Base-by-base conservation (phyloP, 2,888 invertebrate species). In the Ptilodon capucinus region DNA sequence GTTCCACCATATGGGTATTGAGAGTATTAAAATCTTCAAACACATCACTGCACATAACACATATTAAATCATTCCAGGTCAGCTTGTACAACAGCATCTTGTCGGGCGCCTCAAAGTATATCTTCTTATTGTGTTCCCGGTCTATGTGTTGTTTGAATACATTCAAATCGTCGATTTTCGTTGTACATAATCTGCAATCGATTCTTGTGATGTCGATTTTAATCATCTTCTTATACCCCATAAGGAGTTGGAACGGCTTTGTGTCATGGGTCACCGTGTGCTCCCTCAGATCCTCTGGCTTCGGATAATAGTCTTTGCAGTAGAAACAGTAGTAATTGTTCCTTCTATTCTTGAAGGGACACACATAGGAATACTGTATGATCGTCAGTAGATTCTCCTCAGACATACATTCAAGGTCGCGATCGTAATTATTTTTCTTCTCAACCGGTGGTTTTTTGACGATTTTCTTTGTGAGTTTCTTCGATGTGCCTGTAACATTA, bases 251-350 rank as follows among this genome's bases (percentile, higher is more conserved):
- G 54, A 91, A 91, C 0, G 88, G 86, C 52, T 89, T 89, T 0
- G 90, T 88, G 51, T 91, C 88, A 11, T 91, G 91, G 0, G 79
- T 74, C 0, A 78, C 59, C 0, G 90, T 91, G 21, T 91, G 90
- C n/a, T 86, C 86, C 17, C 90, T 60, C 2, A 91, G 50, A 28
- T 88, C 87, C 49, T 90, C 88, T 0, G 90, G 89, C 40, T 90
- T 89, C 0, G 89, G 84, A 38, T 84, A 91, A 18, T 88, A 87
- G 28, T 89, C 88, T 32, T 88, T 88, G 51, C 90, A 91, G 47
- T 91, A 91, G 59, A 88, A 91, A 42, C 90, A 91, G 44, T 89
- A 89, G 43, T 89, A 89, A 41, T 89, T 90, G 23, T 89, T 91
- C 2, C 88, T 49, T 47, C 90, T 55, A 51, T 89, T 90, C 41